phyloP scores from a whole-genome alignment of 2,888 invertebrate species.

The Drosophila maculinotata region DNA sequence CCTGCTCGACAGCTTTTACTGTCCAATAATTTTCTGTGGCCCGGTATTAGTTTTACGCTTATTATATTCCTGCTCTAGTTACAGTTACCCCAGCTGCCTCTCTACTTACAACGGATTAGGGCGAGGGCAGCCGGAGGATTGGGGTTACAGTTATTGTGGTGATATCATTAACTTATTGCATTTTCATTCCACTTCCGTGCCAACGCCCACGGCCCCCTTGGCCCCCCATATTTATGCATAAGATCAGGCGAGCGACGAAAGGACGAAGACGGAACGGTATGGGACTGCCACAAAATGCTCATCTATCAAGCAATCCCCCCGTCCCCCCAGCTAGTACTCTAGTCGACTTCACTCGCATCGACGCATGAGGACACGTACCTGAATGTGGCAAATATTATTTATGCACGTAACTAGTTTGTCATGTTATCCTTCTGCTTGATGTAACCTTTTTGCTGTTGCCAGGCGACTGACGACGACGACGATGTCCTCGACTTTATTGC shows the following conservation, averaged over 20 bases:
- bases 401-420: slow-evolving; percentile 79
- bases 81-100: slow-evolving; percentile 5
- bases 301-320: slow-evolving; percentile 57
- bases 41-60: slow-evolving; percentile 66
- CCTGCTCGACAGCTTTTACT: slow-evolving; percentile 54
- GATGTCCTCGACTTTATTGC: slow-evolving; percentile 52
- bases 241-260: slow-evolving; percentile 50
- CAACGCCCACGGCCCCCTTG: slow-evolving; percentile 17
- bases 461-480: slow-evolving; percentile 3
- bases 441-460: slow-evolving; percentile 38
- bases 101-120: slow-evolving; percentile 39
- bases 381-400: slow-evolving; percentile 68
- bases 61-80: slow-evolving; percentile 36
- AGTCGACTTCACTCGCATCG: neutral
- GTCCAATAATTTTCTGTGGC: slow-evolving; percentile 60
- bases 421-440: slow-evolving; percentile 70
- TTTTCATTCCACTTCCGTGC: slow-evolving; percentile 54
- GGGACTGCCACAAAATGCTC: slow-evolving; percentile 53
- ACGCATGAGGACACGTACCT: slow-evolving; percentile 40
- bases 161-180: slow-evolving; percentile 80
- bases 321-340: neutral
- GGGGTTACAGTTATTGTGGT: slow-evolving; percentile 18
- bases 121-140: neutral
- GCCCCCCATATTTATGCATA: slow-evolving; percentile 71
- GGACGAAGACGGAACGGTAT: neutral